These are phyloP conservation scores for Bombus sylvicola DNA, from an alignment of 1,140 invertebrate species.

Conservation along the genomic window DNA sequence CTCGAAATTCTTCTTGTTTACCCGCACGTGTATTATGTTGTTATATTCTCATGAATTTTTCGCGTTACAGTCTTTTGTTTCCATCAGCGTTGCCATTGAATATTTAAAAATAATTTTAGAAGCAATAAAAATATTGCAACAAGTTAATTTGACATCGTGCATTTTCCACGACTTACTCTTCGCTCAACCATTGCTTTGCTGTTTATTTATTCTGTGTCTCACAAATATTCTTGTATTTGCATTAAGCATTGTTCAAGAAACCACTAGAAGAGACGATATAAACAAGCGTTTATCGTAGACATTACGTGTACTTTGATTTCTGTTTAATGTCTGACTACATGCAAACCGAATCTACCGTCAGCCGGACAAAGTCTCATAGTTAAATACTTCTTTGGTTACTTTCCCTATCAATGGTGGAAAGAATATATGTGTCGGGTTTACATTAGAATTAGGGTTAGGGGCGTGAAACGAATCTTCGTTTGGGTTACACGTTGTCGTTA, in stretches of 20 bases:
- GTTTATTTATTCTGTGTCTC: not conserved
- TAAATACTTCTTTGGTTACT: not conserved
- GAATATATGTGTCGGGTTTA: no score
- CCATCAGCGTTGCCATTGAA: not conserved
- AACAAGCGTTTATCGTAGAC: no score
- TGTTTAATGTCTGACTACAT: not conserved
- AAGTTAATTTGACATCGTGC: not conserved
- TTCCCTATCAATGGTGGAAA: rapidly evolving
- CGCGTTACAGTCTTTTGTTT: not conserved
- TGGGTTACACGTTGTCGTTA: no score
- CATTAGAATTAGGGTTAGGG: no score
- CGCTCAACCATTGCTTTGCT: not conserved
- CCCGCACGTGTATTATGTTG: no score
- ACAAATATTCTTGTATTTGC: not conserved
- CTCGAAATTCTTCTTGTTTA: no score
- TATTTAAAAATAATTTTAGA: no score
- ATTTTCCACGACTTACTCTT: not conserved
- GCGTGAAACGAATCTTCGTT: no score
- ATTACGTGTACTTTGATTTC: not conserved
- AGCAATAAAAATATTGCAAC: not conserved
- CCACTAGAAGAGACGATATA: not conserved
- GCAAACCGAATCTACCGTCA: not conserved
- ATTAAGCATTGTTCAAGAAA: not conserved
- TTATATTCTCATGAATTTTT: no score
- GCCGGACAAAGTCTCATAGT: not conserved